phyloP scores from a whole-genome alignment of 2,888 invertebrate genomes.

The Agrotis segetum region DNA sequence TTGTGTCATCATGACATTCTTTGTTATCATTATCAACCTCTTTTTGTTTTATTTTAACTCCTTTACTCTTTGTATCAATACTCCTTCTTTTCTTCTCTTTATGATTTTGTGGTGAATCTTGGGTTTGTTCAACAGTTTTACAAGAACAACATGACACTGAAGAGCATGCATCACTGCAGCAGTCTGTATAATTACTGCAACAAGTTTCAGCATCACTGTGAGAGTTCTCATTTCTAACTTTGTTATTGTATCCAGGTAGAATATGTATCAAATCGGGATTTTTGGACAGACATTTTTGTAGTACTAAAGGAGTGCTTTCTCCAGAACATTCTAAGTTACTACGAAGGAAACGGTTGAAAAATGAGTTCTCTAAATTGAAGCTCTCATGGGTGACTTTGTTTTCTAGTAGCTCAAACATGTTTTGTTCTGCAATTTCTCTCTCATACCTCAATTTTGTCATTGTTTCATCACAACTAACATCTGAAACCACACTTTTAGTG shows the following conservation, averaged over 20 bases:
- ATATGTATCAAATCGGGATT: slow-evolving; percentile 82
- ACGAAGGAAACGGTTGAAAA: slow-evolving; percentile 90
- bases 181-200: slow-evolving; percentile 81
- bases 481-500: slow-evolving; percentile 81
- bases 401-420: slow-evolving; percentile 95
- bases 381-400: slow-evolving; percentile 93
- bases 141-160: slow-evolving; percentile 85
- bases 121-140: slow-evolving; percentile 76
- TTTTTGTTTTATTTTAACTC: slow-evolving; percentile 62
- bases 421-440: slow-evolving; percentile 92
- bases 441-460: slow-evolving; percentile 75
- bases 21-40: slow-evolving; percentile 69
- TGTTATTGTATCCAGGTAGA: slow-evolving; percentile 73
- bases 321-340: slow-evolving; percentile 81
- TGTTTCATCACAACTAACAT: slow-evolving; percentile 81
- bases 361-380: slow-evolving; percentile 93
- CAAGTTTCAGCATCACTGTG: slow-evolving; percentile 79
- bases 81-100: slow-evolving; percentile 57
- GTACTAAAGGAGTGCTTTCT: slow-evolving; percentile 84
- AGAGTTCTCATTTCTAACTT: slow-evolving; percentile 68
- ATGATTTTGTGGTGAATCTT: slow-evolving; percentile 47
- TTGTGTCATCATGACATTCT: slow-evolving; percentile 75
- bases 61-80: slow-evolving; percentile 60
- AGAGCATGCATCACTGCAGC: slow-evolving; percentile 79
- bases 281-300: slow-evolving; percentile 82